Percentiles rank a stretch among this genome's conserved stretches.
Evolutionary conservation across 2,888 invertebrate genomes (phyloP).

Genomic region (Mactromeris polynyma): DNA sequence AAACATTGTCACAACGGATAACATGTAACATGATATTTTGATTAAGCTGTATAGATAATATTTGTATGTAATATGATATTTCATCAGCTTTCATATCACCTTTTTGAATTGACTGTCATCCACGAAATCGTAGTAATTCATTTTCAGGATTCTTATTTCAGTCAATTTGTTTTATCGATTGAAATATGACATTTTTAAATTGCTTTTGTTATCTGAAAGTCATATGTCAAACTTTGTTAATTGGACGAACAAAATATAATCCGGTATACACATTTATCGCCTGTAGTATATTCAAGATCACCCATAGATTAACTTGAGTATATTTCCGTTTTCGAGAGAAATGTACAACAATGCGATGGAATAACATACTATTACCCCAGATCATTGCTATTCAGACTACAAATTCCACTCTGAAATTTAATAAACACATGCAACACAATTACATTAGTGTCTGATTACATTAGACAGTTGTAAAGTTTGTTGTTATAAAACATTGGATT

Average conservation of each 20-base stretch:
- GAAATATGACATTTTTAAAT: neutral
- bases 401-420: neutral
- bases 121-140: neutral
- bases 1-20: too few relatives aligned
- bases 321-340: too few relatives aligned
- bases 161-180: neutral
- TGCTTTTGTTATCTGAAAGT: neutral
- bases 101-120: neutral
- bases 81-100: too few relatives aligned
- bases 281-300: too few relatives aligned
- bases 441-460: too few relatives aligned
- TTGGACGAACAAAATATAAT: neutral
- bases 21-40: too few relatives aligned
- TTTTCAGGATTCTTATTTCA: neutral
- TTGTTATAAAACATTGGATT: too few relatives aligned
- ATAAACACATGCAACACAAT: too few relatives aligned
- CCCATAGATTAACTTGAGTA: too few relatives aligned
- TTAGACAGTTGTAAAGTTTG: too few relatives aligned
- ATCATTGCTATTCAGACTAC: neutral
- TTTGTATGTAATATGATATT: too few relatives aligned
- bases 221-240: neutral
- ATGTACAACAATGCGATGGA: neutral
- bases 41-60: too few relatives aligned
- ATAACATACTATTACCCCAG: neutral
- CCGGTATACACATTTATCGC: neutral